Conservation (phyloP, 30 jellyfish, hydroid and myxozoan genomes). For the Haliclystus octoradiatus region DNA sequence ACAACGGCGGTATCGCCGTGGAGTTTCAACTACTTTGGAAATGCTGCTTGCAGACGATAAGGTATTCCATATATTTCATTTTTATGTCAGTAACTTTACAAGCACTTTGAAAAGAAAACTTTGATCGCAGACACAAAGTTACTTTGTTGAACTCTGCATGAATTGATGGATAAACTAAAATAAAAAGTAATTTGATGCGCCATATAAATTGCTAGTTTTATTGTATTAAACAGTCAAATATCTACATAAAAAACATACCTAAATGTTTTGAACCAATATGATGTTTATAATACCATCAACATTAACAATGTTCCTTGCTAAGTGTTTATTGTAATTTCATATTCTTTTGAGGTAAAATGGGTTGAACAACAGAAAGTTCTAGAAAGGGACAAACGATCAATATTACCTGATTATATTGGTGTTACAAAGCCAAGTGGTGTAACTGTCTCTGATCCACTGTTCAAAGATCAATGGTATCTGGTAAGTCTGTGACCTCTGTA, state of each 20-base stretch:
- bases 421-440: constrained; percentile 54
- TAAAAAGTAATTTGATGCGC: neutral
- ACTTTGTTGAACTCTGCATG: neutral
- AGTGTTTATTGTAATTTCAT: neutral
- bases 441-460: constrained; percentile 80
- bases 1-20: constrained; percentile 55
- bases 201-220: too few relatives aligned
- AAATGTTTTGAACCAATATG: too few relatives aligned
- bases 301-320: too few relatives aligned
- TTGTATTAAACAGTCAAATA: too few relatives aligned
- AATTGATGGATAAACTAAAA: neutral
- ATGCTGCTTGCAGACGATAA: constrained; percentile 60
- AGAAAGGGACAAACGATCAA: constrained; percentile 90
- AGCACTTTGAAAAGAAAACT: neutral
- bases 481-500: constrained; percentile 46
- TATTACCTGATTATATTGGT: constrained; percentile 80
- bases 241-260: too few relatives aligned
- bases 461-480: constrained; percentile 96
- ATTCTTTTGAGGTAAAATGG: constrained; percentile 67
- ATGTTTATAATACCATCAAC: too few relatives aligned
- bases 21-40: constrained; percentile 47
- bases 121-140: neutral
- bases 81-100: neutral
- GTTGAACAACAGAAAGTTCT: constrained; percentile 92
- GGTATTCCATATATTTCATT: too few relatives aligned